Evolutionary conservation across 2,797 vertebrate species (phyloP), one percentile per base, ranked within the genome.

Genomic region (Rhinoraja longicauda): DNA sequence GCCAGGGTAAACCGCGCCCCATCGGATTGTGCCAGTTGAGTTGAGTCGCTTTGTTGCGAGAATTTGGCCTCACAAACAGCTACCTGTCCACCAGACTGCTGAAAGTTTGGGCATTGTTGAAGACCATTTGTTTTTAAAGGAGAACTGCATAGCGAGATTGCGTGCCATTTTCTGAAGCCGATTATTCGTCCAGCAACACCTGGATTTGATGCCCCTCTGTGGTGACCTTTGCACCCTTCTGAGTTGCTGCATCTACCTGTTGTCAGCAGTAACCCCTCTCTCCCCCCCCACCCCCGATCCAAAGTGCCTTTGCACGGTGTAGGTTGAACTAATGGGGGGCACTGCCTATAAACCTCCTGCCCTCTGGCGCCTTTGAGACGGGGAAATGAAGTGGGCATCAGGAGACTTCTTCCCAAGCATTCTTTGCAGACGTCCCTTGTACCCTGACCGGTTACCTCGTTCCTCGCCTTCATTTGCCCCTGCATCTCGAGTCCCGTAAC

Each of bases 301-400:
- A 21, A 21, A 73, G 70, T 72, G 70, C 70, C 39, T 92, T 92
- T 73, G 90, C 70, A 53, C 13, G 73, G 21, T 21, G 21, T 5
- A 67, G 64, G 64, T 67, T 53, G 10, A 67, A 67, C 13, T 17
- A 17, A 67, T 73, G 70, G 70, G 70, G 70, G 21, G 6, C 4
- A 6, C 72, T 73, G 32, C 24, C 21, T 39, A 45, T 91, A 53
- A 91, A 53, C 26, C 1, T 62, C 17, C 36, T 73, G 45, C 70
- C 70, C 90, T 75, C 26, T n/a, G n/a, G 29, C 17, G 24, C 67
- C 26, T 45, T 73, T 26, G 92, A 90, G 93, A 93, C 79, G 93
- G 57, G 93, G 62, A 93, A 95, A 94, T 94, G 62, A 59, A 95
- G 95, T 96, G 95, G 95, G 95, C 95, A 94, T 93, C 94, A 94